Conservation (phyloP, 2,113 vertebrate genomes). For the Hypomesus transpacificus region DNA sequence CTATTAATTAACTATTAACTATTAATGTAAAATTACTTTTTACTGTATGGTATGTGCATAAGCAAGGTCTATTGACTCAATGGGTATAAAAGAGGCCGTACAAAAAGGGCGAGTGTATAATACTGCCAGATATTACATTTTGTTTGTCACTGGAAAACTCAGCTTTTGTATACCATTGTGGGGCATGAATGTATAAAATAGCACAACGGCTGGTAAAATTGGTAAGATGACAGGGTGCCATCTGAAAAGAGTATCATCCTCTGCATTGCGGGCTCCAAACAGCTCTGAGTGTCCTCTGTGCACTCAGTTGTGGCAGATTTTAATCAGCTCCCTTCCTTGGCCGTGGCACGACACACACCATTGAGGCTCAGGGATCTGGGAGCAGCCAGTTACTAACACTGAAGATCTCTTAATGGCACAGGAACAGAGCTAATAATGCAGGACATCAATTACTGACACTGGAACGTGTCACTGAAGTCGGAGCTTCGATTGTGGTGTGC, state of each 20-base stretch:
- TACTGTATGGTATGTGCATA: too few species aligned
- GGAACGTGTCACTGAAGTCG: slow-evolving; percentile 1
- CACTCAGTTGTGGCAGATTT: slow-evolving; percentile 57
- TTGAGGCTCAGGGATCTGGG: slow-evolving; percentile 34
- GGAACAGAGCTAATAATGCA: slow-evolving; percentile 46
- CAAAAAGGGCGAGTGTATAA: too few species aligned
- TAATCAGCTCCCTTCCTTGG: slow-evolving; percentile 57
- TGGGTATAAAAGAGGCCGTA: too few species aligned
- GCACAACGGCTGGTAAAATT: slow-evolving; percentile 24
- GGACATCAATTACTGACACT: slow-evolving; percentile 48
- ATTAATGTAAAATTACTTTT: too few species aligned
- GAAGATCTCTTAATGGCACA: slow-evolving; percentile 40
- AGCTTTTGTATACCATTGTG: slow-evolving; percentile 7
- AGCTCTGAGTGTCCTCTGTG: slow-evolving; percentile 45
- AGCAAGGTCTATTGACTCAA: too few species aligned
- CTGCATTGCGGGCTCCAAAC: slow-evolving; percentile 53
- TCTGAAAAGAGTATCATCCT: slow-evolving; percentile 37
- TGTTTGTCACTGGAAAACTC: slow-evolving; percentile 42
- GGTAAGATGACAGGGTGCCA: slow-evolving; percentile 36
- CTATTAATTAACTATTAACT: too few species aligned
- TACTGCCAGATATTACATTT: slow-evolving; percentile 10
- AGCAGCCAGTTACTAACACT: slow-evolving; percentile 13
- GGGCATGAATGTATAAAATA: background rate
- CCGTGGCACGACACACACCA: slow-evolving; percentile 34
- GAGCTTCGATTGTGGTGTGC: background rate